These are phyloP conservation scores for Tetranychus truncatus DNA, from an alignment of 2,888 invertebrate species.

Conservation along the genomic window DNA sequence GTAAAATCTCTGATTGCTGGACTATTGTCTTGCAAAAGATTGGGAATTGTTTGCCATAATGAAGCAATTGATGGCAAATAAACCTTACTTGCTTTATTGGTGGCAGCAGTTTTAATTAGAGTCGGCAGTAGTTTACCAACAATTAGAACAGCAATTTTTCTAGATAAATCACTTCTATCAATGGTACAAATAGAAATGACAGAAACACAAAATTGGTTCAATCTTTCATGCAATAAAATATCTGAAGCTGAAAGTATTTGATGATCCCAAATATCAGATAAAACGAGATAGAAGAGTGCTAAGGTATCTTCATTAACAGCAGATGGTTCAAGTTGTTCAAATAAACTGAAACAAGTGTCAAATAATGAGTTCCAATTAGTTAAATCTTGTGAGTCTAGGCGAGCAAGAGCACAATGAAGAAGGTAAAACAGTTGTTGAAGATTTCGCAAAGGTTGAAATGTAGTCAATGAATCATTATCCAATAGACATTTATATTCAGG, in stretches of 20 bases:
- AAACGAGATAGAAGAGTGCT: neutral
- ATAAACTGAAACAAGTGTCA: neutral
- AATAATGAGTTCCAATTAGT: neutral
- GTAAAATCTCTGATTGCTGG: conserved; percentile 14
- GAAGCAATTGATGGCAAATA: neutral
- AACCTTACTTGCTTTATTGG: neutral
- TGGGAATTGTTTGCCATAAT: conserved; percentile 16
- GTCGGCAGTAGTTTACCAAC: neutral
- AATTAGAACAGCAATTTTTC: conserved; percentile 2
- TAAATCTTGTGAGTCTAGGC: neutral
- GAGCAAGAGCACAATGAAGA: conserved; percentile 24
- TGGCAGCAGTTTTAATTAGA: neutral
- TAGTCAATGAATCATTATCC: neutral
- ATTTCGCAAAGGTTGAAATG: conserved; percentile 30
- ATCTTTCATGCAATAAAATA: neutral
- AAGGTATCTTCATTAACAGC: neutral
- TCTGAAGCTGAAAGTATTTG: neutral
- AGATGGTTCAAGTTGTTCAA: neutral
- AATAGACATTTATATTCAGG: neutral
- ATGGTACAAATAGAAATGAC: conserved; percentile 3
- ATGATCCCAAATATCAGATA: neutral
- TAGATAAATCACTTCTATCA: neutral
- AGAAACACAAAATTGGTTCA: conserved; percentile 10
- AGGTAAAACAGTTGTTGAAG: conserved; percentile 56
- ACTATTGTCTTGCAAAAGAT: conserved; percentile 19